Percentiles rank a stretch among this genome's conserved stretches.
phyloP scores from a whole-genome alignment of 2,113 vertebrate genomes.

The Caranx melampygus region DNA sequence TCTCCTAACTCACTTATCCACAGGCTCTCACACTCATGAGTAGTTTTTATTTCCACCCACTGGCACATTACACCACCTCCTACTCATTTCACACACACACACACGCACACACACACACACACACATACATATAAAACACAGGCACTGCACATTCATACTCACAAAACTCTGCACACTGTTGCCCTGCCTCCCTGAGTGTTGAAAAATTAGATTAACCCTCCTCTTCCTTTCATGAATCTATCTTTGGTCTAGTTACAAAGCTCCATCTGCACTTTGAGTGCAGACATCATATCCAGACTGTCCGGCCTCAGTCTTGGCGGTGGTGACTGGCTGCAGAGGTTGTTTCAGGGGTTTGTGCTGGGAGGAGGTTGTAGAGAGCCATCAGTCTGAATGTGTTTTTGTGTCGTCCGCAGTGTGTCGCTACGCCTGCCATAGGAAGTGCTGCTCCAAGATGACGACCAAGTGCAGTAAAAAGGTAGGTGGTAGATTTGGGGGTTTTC shows the following conservation, averaged over 20 bases:
- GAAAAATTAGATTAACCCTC: slow-evolving; percentile 49
- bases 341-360: background rate
- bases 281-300: background rate
- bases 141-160: background rate
- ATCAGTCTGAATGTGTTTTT: slow-evolving; percentile 31
- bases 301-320: background rate
- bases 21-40: slow-evolving; percentile 41
- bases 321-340: slow-evolving; percentile 12
- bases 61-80: slow-evolving; percentile 37
- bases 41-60: slow-evolving; percentile 56
- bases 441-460: slow-evolving; percentile 92
- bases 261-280: slow-evolving; percentile 31
- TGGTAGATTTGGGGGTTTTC: background rate
- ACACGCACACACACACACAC: slow-evolving; percentile 27
- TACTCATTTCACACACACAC: slow-evolving; percentile 11
- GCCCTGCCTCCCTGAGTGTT: slow-evolving; percentile 37
- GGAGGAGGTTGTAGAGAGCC: background rate
- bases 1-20: slow-evolving; percentile 63
- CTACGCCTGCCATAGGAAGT: slow-evolving; percentile 97
- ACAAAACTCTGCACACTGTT: slow-evolving; percentile 18
- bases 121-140: slow-evolving; percentile 4
- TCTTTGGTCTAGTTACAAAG: slow-evolving; percentile 56
- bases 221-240: slow-evolving; percentile 44
- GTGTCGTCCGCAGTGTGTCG: slow-evolving; percentile 88
- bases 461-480: slow-evolving; percentile 97